A percentile compares a stretch with the other conserved stretches of the same genome.
phyloP scores from a whole-genome alignment of 2,797 vertebrate species.

The Myripristis jacobus region DNA sequence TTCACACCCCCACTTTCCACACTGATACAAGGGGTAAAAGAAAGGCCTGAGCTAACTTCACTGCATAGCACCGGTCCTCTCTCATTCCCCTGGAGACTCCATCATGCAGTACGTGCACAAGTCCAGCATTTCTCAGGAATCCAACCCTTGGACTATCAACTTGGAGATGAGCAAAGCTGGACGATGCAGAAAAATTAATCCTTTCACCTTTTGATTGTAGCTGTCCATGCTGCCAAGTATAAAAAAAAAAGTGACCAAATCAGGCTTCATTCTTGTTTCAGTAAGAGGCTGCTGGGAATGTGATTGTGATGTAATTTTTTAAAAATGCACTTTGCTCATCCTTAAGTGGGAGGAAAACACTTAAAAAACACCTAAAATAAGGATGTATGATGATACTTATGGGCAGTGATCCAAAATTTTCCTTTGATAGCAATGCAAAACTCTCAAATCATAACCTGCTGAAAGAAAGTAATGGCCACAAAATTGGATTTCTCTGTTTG shows the following conservation, averaged over 20 bases:
- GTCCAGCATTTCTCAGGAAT: slow-evolving; percentile 38
- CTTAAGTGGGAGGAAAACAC: background rate
- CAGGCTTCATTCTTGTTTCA: slow-evolving; percentile 12
- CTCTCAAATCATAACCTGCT: background rate
- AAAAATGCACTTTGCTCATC: background rate
- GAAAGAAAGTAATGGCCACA: background rate
- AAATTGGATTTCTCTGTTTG: background rate
- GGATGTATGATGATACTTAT: slow-evolving; percentile 32
- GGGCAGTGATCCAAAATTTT: slow-evolving; percentile 7
- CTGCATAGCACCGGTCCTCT: slow-evolving; percentile 30
- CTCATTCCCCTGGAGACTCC: slow-evolving; percentile 36
- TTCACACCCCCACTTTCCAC: slow-evolving; percentile 65
- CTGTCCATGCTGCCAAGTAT: background rate
- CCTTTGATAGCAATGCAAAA: background rate
- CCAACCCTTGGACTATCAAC: background rate
- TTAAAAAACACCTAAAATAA: slow-evolving; percentile 16
- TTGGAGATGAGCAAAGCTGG: slow-evolving; percentile 22
- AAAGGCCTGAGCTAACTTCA: slow-evolving; percentile 43
- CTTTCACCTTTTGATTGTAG: background rate
- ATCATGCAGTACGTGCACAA: slow-evolving; percentile 49
- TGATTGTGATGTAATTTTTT: slow-evolving; percentile 19
- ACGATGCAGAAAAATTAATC: too few species aligned
- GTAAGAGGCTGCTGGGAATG: background rate
- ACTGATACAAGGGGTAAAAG: slow-evolving; percentile 40
- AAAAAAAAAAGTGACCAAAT: too few species aligned